A percentile compares a stretch with the other conserved stretches of the same genome.
Conservation (phyloP, 1,140 invertebrate species). For the Euwallacea fornicatus region DNA sequence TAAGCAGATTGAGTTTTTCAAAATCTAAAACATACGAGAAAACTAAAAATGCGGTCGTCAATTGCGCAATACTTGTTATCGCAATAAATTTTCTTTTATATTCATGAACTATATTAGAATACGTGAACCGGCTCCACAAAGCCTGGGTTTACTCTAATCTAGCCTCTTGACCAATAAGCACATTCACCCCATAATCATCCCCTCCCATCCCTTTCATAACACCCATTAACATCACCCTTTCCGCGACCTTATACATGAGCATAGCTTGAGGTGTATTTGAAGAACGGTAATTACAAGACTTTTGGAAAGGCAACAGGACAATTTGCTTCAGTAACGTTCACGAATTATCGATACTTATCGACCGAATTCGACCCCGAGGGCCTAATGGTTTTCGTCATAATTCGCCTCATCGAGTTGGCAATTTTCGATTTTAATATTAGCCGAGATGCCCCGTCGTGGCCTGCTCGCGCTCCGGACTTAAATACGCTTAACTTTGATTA, state of each 20-base stretch:
- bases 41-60: too few species aligned
- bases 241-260: background rate
- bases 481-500: conserved; percentile 39
- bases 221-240: too few species aligned
- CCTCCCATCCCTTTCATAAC: too few species aligned
- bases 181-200: too few species aligned
- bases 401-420: conserved; percentile 46
- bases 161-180: too few species aligned
- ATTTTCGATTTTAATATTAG: conserved; percentile 49
- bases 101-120: too few species aligned
- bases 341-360: conserved; percentile 46
- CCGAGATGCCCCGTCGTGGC: conserved; percentile 46
- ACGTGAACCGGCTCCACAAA: too few species aligned
- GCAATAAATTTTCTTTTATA: too few species aligned
- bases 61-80: too few species aligned
- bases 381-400: conserved; percentile 33
- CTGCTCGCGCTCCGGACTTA: conserved; percentile 46
- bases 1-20: too few species aligned
- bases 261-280: background rate
- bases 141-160: too few species aligned
- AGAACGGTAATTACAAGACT: conserved; percentile 15
- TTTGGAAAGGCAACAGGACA: background rate
- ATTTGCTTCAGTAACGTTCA: conserved; percentile 30
- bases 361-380: conserved; percentile 15
- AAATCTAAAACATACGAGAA: too few species aligned